Percentiles rank a stretch among this genome's conserved stretches.
Conservation (phyloP, 2,113 vertebrate genomes). For the Gnathonemus longibarbis region DNA sequence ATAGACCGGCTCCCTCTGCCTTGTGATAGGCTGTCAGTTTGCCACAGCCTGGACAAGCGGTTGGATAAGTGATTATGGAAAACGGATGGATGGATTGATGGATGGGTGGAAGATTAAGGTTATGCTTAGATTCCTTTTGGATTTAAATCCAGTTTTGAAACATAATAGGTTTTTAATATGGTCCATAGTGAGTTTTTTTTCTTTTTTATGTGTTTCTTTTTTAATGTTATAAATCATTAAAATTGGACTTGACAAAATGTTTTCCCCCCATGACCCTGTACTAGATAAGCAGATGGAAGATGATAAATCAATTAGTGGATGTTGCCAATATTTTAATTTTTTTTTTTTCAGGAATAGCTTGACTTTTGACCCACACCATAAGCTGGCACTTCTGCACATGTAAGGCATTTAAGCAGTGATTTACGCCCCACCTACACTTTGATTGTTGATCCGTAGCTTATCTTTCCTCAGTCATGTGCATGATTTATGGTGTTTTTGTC, state of each 20-base stretch:
- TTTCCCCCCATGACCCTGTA: not conserved
- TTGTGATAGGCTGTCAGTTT: not conserved
- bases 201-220: too few relatives aligned
- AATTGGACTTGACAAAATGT: not conserved
- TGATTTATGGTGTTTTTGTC: not conserved
- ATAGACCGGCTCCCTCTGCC: not conserved
- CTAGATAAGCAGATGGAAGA: not conserved
- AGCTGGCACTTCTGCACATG: not conserved
- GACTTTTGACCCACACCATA: not conserved
- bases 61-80: not conserved
- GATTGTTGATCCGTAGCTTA: not conserved
- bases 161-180: conserved; percentile 2
- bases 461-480: not conserved
- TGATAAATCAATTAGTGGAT: not conserved
- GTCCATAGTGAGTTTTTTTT: not conserved
- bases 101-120: not conserved
- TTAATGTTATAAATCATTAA: not conserved
- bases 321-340: not conserved
- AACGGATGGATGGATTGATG: not conserved
- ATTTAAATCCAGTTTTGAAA: not conserved
- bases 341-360: not conserved
- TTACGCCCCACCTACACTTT: not conserved
- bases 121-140: not conserved
- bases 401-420: not conserved
- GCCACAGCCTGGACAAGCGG: not conserved